Percentiles rank a stretch among this genome's conserved stretches.
phyloP scores from a whole-genome alignment of 2,888 invertebrate species.

The Acholoe squamosa region DNA sequence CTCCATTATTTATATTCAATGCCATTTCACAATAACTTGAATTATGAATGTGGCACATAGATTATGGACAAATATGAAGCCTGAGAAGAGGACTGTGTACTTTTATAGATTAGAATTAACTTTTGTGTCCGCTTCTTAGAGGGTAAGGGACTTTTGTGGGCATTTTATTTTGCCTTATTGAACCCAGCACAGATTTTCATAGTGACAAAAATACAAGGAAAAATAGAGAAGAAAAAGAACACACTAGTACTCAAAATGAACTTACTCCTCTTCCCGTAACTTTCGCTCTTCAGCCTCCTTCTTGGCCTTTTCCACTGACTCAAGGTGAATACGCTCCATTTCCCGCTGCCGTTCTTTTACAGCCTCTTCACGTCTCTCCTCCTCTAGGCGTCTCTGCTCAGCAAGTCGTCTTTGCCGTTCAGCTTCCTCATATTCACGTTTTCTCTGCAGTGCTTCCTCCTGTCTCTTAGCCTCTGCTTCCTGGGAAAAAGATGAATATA shows the following conservation, averaged over 20 bases:
- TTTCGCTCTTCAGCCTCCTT: constrained; percentile 63
- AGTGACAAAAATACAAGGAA: no score
- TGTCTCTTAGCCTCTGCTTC: constrained; percentile 60
- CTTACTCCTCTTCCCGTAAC: constrained; percentile 49
- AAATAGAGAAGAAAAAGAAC: no score
- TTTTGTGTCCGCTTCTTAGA: no score
- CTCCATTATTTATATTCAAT: no score
- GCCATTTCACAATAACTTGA: no score
- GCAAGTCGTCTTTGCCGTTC: constrained; percentile 62
- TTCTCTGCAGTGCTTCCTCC: constrained; percentile 53
- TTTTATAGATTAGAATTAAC: no score
- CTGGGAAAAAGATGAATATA: constrained; percentile 23
- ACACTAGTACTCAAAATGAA: background rate
- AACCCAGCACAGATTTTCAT: no score
- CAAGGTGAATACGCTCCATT: constrained; percentile 49
- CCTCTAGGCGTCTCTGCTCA: constrained; percentile 58
- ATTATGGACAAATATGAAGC: no score
- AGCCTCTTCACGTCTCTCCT: constrained; percentile 58
- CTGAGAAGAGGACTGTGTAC: no score
- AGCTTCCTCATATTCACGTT: constrained; percentile 64
- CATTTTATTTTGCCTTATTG: no score
- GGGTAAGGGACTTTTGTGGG: no score
- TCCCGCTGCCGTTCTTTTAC: constrained; percentile 60
- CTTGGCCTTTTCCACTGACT: constrained; percentile 39
- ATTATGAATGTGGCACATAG: no score